Evolutionary conservation across 2,888 invertebrate genomes (phyloP).

Genomic region (Torymus auratus): DNA sequence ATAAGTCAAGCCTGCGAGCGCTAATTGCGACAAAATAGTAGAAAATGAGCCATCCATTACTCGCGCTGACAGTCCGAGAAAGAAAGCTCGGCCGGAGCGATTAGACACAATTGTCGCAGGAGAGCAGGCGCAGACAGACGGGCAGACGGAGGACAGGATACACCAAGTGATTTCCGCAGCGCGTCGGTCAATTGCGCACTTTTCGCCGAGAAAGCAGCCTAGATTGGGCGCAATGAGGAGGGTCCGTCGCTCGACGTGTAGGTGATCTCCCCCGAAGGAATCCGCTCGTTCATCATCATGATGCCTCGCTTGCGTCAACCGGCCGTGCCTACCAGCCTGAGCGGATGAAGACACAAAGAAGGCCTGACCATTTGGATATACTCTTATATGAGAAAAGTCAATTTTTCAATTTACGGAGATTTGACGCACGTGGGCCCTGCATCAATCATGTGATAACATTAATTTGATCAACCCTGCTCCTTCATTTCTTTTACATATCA

Average conservation of each 20-base stretch:
- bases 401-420: too few relatives aligned
- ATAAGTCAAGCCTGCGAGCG: neutral
- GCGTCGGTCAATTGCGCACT: conserved; percentile 11
- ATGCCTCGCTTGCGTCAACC: conserved; percentile 33
- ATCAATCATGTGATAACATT: too few relatives aligned
- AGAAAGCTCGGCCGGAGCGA: conserved; percentile 17
- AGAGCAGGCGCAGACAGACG: too few relatives aligned
- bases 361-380: too few relatives aligned
- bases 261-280: conserved; percentile 34
- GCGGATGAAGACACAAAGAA: neutral
- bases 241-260: neutral
- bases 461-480: too few relatives aligned
- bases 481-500: too few relatives aligned
- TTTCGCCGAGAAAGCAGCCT: conserved; percentile 10
- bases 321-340: neutral
- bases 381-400: too few relatives aligned
- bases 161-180: conserved; percentile 15
- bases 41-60: conserved; percentile 21
- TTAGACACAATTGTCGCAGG: conserved; percentile 39
- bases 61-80: conserved; percentile 17
- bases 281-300: conserved; percentile 50
- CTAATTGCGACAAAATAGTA: conserved; percentile 8
- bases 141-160: conserved; percentile 14
- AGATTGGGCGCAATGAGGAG: conserved; percentile 42
- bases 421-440: too few relatives aligned